Evolutionary conservation across 1,140 invertebrate species (phyloP), one percentile per base, ranked within the genome.

Genomic region (Tetramorium parvispinum): DNA sequence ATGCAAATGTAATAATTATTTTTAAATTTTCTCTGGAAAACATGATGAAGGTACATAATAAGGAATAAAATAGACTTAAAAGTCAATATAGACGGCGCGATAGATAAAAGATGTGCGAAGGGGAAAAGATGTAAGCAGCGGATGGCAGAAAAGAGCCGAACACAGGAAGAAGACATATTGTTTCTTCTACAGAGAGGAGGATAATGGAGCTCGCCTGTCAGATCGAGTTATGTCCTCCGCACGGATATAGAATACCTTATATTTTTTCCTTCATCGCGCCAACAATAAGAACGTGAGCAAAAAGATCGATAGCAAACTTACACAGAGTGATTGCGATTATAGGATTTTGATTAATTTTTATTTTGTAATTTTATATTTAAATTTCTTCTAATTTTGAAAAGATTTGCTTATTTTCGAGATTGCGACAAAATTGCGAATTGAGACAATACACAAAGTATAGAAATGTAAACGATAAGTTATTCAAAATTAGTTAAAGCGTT

Each of bases 191-290:
- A 81, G 21, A 68, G 43, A 68, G 77, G 78, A 89, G 89, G 88
- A 91, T 93, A 93, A 94, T 93, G 90, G 91, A 93, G 65, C 88
- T 85, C 63, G 87, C 89, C 81, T 91, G 91, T 92, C 92, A 91
- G 89, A 87, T 68, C 85, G 77, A 94, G 91, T 94, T 93, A 93
- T 91, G 85, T 91, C 86, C 91, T 89, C 77, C 24, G 65, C 65
- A 65, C 46, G 59, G 77, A 78, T 76, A 78, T 76, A 75, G 78
- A 89, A 82, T 87, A 85, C 85, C 66, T 90, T 90, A 90, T 89
- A 83, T 87, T 61, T 70, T 65, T 68, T 66, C 24, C 37, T 40
- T 77, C 24, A 21, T n/a, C 32, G 3, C 18, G 43, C 70, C 49
- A 49, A 37, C 57, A 18, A 75, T 59, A 18, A 27, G 73, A 68